Percentiles rank a stretch among this genome's conserved stretches.
These are phyloP conservation scores for Dromococcyx pavoninus DNA, from an alignment of 2,797 vertebrate genomes.

Conservation along the genomic window DNA sequence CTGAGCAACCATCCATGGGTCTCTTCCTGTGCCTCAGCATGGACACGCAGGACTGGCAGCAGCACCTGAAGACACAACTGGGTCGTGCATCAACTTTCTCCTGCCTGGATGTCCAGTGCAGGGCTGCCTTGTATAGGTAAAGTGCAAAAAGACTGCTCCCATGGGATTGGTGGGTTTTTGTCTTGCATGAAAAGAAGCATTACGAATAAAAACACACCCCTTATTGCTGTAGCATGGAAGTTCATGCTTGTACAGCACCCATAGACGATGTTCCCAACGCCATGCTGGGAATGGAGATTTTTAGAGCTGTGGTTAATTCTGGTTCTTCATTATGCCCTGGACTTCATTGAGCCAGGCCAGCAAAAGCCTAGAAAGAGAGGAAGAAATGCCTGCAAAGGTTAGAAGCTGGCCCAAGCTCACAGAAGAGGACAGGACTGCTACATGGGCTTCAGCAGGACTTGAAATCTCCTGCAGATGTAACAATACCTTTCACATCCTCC, in stretches of 20 bases:
- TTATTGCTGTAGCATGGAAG: not conserved
- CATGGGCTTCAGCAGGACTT: not conserved
- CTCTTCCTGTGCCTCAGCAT: fast-evolving
- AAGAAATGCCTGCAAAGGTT: not conserved
- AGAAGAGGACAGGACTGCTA: not conserved
- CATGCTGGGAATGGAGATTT: not conserved
- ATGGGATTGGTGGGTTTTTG: not conserved
- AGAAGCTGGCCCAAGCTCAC: not conserved
- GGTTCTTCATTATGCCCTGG: not conserved
- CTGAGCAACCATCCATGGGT: fast-evolving
- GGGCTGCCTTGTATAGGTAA: not conserved
- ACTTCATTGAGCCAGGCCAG: not conserved
- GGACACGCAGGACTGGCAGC: fast-evolving
- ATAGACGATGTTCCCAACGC: not conserved
- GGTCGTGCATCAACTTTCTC: fast-evolving
- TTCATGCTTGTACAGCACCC: fast-evolving
- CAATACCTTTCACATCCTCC: not conserved
- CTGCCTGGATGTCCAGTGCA: not conserved
- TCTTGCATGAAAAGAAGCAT: fast-evolving
- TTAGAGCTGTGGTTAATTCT: not conserved
- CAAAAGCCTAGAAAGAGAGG: not conserved
- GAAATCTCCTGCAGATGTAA: not conserved
- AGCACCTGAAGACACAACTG: fast-evolving
- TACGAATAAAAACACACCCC: not conserved
- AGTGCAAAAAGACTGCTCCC: fast-evolving